These are phyloP conservation scores for Spatula clypeata DNA, from an alignment of 2,797 vertebrate species.

Conservation along the genomic window DNA sequence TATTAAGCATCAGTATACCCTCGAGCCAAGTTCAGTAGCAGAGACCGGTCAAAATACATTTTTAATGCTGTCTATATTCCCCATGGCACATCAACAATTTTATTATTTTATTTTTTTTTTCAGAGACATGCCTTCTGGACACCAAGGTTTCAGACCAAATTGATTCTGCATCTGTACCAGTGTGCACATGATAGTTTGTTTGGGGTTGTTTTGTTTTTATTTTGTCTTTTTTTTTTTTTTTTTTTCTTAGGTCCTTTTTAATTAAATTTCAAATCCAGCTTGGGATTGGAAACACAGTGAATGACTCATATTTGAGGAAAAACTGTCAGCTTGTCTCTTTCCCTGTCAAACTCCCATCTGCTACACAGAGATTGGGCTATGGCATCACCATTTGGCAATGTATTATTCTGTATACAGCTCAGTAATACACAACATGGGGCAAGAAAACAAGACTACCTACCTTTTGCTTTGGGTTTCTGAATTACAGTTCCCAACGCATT, in stretches of 20 bases:
- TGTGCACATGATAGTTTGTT: fast-evolving
- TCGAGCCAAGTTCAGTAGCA: constrained; percentile 12
- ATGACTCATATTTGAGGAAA: constrained; percentile 64
- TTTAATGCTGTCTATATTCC: constrained; percentile 56
- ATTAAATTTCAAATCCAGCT: constrained; percentile 80
- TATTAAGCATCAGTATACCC: constrained; percentile 23
- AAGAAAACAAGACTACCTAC: constrained; percentile 33
- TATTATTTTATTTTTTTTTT: background rate
- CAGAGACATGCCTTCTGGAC: constrained; percentile 30
- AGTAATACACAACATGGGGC: background rate
- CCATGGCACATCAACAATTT: background rate
- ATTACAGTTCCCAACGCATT: constrained; percentile 40
- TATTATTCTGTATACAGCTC: constrained; percentile 3
- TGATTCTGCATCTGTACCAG: constrained; percentile 30
- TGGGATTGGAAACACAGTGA: constrained; percentile 54
- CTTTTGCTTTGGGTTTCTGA: constrained; percentile 29
- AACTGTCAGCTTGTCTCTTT: constrained; percentile 72
- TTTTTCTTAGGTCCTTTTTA: constrained; percentile 56
- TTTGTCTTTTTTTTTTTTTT: background rate
- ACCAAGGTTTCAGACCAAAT: constrained; percentile 15
- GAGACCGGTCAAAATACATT: constrained; percentile 21
- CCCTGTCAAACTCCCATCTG: constrained; percentile 77
- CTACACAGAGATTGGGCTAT: constrained; percentile 53
- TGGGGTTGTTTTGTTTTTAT: background rate
- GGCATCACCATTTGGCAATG: constrained; percentile 55